Base-by-base conservation (phyloP, 2,113 vertebrate genomes). In the Psilopogon haemacephalus region DNA sequence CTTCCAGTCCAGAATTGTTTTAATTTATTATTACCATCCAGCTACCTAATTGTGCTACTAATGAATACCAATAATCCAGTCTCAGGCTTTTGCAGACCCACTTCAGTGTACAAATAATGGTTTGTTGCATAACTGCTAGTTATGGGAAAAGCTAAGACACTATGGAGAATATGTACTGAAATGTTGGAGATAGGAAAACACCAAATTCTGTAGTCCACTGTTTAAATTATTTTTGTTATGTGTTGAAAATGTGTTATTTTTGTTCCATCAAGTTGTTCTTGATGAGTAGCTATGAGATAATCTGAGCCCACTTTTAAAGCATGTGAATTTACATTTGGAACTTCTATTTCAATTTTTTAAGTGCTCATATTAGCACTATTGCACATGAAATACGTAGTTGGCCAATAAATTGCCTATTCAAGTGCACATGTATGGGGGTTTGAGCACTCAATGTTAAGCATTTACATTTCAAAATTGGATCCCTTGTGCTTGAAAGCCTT, bases 381-480 rank as follows among this genome's bases (percentile, higher is more conserved):
- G 11, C 48, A 73, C 48, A 37, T 60, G 80, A 95, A 92, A 93
- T 84, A 78, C 4, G 0, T 95, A 92, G 92, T 11, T 93, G 74
- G 77, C 71, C 80, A 94, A 78, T 46, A 73, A 85, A 94, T 95
- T 89, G 74, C 78, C 68, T 76, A 70, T 92, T 93, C 52, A 77
- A 90, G 84, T 83, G 68, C 71, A n/a, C 54, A 40, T 85, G 72
- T 93, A 26, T 88, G 52, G 52, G 56, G 30, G 60, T 85, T 91
- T 91, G 82, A 91, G 59, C 81, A 87, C 84, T 93, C 85, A 89
- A 7, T 68, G 67, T 86, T 60, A 89, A 83, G 71, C 84, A 94
- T 94, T 94, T 93, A 87, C 89, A 91, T 96, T 96, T 96, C 81
- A 84, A 94, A 96, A 96, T 91, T 83, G 74, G 28, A 76, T 95